phyloP scores from a whole-genome alignment of 2,888 invertebrate genomes.

The Nineta flava region DNA sequence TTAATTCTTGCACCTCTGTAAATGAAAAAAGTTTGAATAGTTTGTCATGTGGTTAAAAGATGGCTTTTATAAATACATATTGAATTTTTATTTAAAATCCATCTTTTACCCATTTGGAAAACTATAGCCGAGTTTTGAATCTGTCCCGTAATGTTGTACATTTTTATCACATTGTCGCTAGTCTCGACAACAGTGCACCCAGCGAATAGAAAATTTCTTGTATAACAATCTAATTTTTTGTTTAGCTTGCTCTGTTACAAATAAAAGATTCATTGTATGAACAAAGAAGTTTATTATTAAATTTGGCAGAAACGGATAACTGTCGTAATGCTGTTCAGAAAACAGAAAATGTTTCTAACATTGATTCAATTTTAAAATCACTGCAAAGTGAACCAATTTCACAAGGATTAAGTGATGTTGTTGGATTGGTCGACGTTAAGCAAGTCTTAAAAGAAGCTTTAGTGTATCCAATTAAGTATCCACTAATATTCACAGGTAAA shows the following conservation, averaged over 20 bases:
- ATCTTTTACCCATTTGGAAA: too few relatives aligned
- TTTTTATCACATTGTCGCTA: too few relatives aligned
- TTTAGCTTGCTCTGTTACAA: background rate
- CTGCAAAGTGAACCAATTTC: conserved; percentile 12
- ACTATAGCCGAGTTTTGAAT: too few relatives aligned
- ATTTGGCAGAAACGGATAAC: background rate
- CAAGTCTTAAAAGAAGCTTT: conserved; percentile 30
- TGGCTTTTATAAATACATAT: too few relatives aligned
- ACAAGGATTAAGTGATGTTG: conserved; percentile 28
- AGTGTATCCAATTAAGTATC: conserved; percentile 33
- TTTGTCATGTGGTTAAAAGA: too few relatives aligned
- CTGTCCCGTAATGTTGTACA: too few relatives aligned
- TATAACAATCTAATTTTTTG: background rate
- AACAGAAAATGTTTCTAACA: background rate
- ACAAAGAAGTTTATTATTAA: background rate
- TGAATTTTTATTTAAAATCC: too few relatives aligned
- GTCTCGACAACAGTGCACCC: too few relatives aligned
- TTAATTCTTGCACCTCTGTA: too few relatives aligned
- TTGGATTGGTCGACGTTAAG: conserved; percentile 32
- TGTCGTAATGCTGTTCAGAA: background rate
- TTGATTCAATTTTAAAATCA: background rate
- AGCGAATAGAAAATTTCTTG: too few relatives aligned
- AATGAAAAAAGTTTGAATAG: too few relatives aligned
- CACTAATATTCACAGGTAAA: conserved; percentile 29
- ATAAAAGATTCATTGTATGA: background rate